Evolutionary conservation across 2,113 vertebrate genomes (phyloP), one percentile per base, ranked within the genome.

Genomic region (Columba janthina): DNA sequence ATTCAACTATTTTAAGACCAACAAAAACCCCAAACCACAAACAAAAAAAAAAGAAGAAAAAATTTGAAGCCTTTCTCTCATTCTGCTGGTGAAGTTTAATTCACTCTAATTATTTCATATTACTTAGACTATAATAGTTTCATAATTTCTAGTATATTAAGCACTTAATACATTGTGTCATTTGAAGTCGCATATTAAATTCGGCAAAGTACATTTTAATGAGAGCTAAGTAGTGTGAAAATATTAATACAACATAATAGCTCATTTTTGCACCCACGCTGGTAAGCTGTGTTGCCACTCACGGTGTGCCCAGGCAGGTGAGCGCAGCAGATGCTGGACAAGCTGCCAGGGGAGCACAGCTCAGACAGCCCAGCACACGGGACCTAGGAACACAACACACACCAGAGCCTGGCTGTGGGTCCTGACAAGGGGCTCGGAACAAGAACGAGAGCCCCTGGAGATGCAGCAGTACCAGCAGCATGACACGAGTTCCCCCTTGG

Each of bases 131-230:
- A 62, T 98, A 98, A 98, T 98, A 97, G 97, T 98, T 98, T 97
- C 98, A 98, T 98, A 98, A 98, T 98, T 98, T 98, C 98, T 98
- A 98, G 98, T 96, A 98, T 98, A 98, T 98, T 98, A 98, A 98
- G 98, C 97, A 97, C 97, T 98, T 98, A 98, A 98, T 98, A 98
- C 93, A 60, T 98, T 98, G 98, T 98, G 97, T 98, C 98, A 98
- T 98, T 98, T 96, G 96, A 97, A 98, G 98, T 90, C 73, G 81
- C 98, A 98, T 97, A 97, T 98, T 98, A 98, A 98, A 98, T 97
- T 97, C 98, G 88, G 98, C 97, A 98, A 98, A 98, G 98, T 94
- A 96, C 97, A 97, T 98, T 98, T 98, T 98, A 98, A 98, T 98
- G 98, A 98, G 98, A 96, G 96, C 91, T 98, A 98, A 98, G 97